Conservation (phyloP, 2,797 vertebrate species). For the Pangasius djambal region DNA sequence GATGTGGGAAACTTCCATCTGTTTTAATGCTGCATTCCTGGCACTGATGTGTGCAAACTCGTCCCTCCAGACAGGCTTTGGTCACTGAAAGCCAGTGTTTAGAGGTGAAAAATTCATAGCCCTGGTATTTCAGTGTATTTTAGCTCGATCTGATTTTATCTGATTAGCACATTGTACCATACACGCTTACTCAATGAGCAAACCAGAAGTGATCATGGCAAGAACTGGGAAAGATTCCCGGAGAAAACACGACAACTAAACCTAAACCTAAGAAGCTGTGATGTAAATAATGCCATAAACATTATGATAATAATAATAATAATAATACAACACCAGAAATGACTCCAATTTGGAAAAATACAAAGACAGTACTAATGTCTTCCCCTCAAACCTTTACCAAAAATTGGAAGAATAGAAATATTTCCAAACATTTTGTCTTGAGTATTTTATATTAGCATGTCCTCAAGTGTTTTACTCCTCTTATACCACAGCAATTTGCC, state of each 20-base stretch:
- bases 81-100: not conserved
- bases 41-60: not conserved
- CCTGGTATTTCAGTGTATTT: not conserved
- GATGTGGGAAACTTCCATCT: not conserved
- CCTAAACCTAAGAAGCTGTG: not conserved
- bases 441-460: too few relatives aligned
- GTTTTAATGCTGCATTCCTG: not conserved
- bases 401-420: too few relatives aligned
- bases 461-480: too few relatives aligned
- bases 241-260: not conserved
- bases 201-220: not conserved
- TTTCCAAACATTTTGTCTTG: too few relatives aligned
- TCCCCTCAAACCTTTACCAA: too few relatives aligned
- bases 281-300: not conserved
- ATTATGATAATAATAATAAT: not conserved
- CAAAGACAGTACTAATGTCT: too few relatives aligned
- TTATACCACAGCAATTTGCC: too few relatives aligned
- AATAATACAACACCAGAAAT: too few relatives aligned
- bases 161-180: not conserved
- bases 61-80: not conserved
- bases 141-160: not conserved
- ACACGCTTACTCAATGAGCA: not conserved
- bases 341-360: too few relatives aligned
- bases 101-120: not conserved
- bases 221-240: not conserved